Conservation (phyloP, 2,113 vertebrate genomes). For the Dicerorhinus sumatrensis region DNA sequence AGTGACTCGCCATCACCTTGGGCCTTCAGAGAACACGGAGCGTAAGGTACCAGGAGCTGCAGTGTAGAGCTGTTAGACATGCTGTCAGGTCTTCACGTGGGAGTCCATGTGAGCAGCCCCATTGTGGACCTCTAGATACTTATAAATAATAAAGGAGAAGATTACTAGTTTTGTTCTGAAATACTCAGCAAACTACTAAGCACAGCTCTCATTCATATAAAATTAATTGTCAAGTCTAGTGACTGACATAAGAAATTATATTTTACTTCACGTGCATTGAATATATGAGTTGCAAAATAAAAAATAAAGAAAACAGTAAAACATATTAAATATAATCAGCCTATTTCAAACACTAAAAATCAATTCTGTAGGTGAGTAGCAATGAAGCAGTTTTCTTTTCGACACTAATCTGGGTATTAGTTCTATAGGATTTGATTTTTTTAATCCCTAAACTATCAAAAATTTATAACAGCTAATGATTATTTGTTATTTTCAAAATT, state of each 20-base stretch:
- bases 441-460: slow-evolving; percentile 86
- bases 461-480: slow-evolving; percentile 85
- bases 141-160: slow-evolving; percentile 82
- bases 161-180: slow-evolving; percentile 80
- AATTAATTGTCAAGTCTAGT: slow-evolving; percentile 80
- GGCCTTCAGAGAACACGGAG: slow-evolving; percentile 70
- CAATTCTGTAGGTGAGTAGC: slow-evolving; percentile 79
- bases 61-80: slow-evolving; percentile 68
- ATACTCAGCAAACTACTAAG: slow-evolving; percentile 82
- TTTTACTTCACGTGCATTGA: slow-evolving; percentile 81
- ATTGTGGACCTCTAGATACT: slow-evolving; percentile 76
- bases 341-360: slow-evolving; percentile 85
- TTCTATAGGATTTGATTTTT: slow-evolving; percentile 85
- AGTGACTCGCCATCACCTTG: slow-evolving; percentile 51
- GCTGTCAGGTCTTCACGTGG: slow-evolving; percentile 68
- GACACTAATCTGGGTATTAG: slow-evolving; percentile 82
- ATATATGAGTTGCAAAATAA: slow-evolving; percentile 78
- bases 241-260: slow-evolving; percentile 79
- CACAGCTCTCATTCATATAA: slow-evolving; percentile 73
- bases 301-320: slow-evolving; percentile 81
- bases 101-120: slow-evolving; percentile 22
- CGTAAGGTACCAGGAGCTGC: slow-evolving; percentile 39
- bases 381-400: slow-evolving; percentile 85
- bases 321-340: slow-evolving; percentile 86
- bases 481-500: slow-evolving; percentile 85